phyloP scores from a whole-genome alignment of 2,113 vertebrate species.

The Caranx melampygus region DNA sequence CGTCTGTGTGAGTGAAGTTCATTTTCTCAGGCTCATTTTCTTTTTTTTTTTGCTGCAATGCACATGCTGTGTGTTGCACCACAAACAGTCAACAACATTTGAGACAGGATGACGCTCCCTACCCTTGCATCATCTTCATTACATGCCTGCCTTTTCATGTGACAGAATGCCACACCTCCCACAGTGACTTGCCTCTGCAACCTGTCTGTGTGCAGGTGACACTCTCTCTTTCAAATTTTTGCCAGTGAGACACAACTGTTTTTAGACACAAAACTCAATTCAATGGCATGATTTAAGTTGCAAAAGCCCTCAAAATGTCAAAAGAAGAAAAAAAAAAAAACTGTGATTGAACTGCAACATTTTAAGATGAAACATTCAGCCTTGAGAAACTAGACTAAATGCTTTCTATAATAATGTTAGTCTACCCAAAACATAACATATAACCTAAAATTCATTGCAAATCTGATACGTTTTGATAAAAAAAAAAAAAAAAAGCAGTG shows the following conservation, averaged over 20 bases:
- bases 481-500: too few relatives aligned
- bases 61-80: neutral
- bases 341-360: neutral
- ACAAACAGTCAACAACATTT: slow-evolving; percentile 3
- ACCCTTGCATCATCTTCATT: neutral
- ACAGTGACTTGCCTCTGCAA: neutral
- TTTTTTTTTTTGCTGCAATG: neutral
- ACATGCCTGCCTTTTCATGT: neutral
- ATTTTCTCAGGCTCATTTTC: neutral
- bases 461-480: too few relatives aligned
- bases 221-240: neutral
- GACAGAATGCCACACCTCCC: neutral
- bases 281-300: neutral
- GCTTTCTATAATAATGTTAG: too few relatives aligned
- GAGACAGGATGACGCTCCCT: neutral
- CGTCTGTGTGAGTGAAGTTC: slow-evolving; percentile 8
- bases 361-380: neutral
- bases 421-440: too few relatives aligned
- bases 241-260: neutral
- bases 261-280: neutral
- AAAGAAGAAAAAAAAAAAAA: neutral
- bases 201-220: neutral
- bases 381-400: too few relatives aligned
- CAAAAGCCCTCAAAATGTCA: neutral
- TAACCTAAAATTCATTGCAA: too few relatives aligned